Evolutionary conservation across 2,888 invertebrate species (phyloP).

Genomic region (Alviniconcha strummeri): DNA sequence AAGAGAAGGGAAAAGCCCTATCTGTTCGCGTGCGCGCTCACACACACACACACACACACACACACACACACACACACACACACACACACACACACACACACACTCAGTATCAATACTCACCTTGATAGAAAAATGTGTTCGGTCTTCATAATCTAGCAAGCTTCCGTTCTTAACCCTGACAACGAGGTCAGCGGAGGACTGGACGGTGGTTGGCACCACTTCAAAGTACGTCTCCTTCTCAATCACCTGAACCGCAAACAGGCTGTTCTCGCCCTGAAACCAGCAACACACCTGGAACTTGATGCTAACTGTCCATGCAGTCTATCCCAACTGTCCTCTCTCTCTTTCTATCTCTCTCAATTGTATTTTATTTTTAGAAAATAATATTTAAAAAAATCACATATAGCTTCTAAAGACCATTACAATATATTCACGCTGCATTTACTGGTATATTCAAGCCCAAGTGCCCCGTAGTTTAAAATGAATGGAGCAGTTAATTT

Average conservation of each 20-base stretch:
- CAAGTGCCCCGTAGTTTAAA: too few relatives aligned
- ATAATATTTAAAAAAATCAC: too few relatives aligned
- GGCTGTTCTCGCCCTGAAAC: constrained; percentile 37
- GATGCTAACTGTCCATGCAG: too few relatives aligned
- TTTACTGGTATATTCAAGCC: too few relatives aligned
- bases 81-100: constrained; percentile 8
- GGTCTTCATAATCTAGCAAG: constrained; percentile 38
- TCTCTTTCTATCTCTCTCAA: not conserved
- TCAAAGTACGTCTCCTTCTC: constrained; percentile 30
- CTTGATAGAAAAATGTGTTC: constrained; percentile 32
- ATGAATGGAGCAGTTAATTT: too few relatives aligned
- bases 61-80: not conserved
- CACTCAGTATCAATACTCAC: constrained; percentile 26
- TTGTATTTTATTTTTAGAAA: too few relatives aligned
- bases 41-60: not conserved
- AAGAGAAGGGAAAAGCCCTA: too few relatives aligned
- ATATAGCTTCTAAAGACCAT: too few relatives aligned
- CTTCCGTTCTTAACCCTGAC: constrained; percentile 33
- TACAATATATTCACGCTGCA: too few relatives aligned
- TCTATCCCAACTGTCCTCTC: too few relatives aligned
- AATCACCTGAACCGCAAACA: constrained; percentile 32
- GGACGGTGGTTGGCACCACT: constrained; percentile 36
- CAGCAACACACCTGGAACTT: too few relatives aligned
- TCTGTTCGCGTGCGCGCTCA: too few relatives aligned
- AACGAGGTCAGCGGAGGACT: constrained; percentile 31